phyloP scores from a whole-genome alignment of 2,888 invertebrate species.

The Sylvicola fuscatus region DNA sequence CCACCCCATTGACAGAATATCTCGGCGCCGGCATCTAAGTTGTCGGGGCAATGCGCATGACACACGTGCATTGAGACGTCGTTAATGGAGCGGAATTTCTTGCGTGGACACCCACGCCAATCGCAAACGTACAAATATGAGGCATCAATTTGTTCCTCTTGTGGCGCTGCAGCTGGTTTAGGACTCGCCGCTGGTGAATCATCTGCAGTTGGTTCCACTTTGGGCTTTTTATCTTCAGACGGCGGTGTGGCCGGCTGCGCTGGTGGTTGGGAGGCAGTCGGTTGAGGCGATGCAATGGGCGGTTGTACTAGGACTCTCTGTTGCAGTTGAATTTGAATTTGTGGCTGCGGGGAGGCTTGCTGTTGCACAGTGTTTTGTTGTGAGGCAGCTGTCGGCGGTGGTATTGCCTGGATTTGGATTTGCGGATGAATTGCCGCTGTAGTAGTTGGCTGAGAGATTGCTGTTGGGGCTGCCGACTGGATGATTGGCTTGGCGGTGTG shows the following conservation, averaged over 20 bases:
- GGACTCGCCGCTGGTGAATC: conserved; percentile 7
- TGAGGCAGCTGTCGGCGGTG: neutral
- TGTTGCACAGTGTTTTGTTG: conserved; percentile 5
- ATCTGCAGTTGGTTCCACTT: conserved; percentile 8
- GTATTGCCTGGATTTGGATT: conserved; percentile 1
- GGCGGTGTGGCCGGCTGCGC: conserved; percentile 24
- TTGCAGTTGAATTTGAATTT: conserved; percentile 4
- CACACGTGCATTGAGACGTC: conserved; percentile 80
- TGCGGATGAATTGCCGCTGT: conserved; percentile 3
- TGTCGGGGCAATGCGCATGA: conserved; percentile 58
- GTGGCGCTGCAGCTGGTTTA: conserved; percentile 5
- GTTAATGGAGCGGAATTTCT: conserved; percentile 49
- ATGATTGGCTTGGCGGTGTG: too few relatives aligned
- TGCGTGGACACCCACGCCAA: conserved; percentile 73
- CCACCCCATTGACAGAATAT: conserved; percentile 73
- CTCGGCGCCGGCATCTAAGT: conserved; percentile 38
- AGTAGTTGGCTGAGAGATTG: neutral
- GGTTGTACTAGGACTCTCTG: conserved; percentile 1
- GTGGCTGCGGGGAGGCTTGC: conserved; percentile 1
- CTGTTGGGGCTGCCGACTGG: too few relatives aligned
- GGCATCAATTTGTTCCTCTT: conserved; percentile 15
- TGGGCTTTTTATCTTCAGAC: conserved; percentile 12
- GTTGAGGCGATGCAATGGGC: conserved; percentile 4
- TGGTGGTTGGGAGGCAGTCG: conserved; percentile 1
- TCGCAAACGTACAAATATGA: conserved; percentile 58